Evolutionary conservation across 2,797 vertebrate genomes (phyloP), one percentile per base, ranked within the genome.

Genomic region (Moxostoma hubbsi): DNA sequence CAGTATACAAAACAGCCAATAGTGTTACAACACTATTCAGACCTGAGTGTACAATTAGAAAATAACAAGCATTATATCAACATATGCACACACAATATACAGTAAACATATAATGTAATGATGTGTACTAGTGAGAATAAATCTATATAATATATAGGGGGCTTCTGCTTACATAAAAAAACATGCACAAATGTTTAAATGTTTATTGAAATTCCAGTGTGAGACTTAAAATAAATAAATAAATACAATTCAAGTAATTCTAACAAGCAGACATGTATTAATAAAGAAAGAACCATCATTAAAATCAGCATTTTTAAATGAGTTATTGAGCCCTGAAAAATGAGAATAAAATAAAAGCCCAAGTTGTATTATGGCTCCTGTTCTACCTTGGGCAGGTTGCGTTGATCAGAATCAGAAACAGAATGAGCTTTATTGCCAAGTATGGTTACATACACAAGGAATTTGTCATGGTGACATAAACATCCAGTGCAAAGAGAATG

Each of bases 211-310:
- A 69, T 70, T 59, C 4, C 59, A 75, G 58, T 15, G 82, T 83
- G 84, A 5, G 54, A 43, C 45, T 45, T 24, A 15, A 36, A 68
- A 75, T 24, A 72, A 24, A 24, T 24, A 71, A 24, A 24, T 24
- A 71, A 63, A 76, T 71, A 84, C 80, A 59, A 86, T 84, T 86
- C 84, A 73, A 24, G 24, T 87, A 86, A 64, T 77, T 83, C 73
- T 78, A 79, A 75, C 73, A 81, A 84, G 78, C 73, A 85, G 78
- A 87, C 84, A 85, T 78, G 77, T 24, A 24, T 89, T 86, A 80
- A 85, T 81, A 90, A 89, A 89, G 85, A 85, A 88, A 89, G 61
- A 86, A 87, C 88, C 89, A 84, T 90, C 90, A 93, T 93, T 92
- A 92, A 92, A 92, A 88, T 88, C 81, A 74, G 81, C 92, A 93